Percentiles rank a stretch among this genome's conserved stretches.
These are phyloP conservation scores for Phyllotis vaccarum DNA, from an alignment of 2,797 vertebrate genomes.

Conservation along the genomic window DNA sequence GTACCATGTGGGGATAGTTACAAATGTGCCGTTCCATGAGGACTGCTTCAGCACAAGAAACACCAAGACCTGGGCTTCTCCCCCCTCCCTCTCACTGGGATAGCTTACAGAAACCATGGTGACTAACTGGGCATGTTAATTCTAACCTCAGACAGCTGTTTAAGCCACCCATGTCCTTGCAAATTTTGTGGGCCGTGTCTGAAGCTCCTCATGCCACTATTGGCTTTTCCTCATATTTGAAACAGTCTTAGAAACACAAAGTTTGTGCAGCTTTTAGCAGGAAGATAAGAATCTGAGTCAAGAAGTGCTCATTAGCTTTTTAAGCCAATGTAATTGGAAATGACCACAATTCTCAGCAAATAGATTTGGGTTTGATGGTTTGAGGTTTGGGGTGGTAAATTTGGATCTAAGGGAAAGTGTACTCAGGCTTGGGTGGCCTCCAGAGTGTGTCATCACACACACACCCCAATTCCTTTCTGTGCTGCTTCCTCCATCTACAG, in stretches of 20 bases:
- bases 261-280: not conserved
- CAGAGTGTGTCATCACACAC: too few relatives aligned
- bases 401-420: not conserved
- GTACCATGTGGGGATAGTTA: not conserved
- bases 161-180: not conserved
- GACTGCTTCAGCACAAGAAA: not conserved
- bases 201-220: not conserved
- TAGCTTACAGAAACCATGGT: not conserved
- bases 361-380: not conserved
- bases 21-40: not conserved
- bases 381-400: not conserved
- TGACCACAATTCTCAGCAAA: conserved; percentile 9
- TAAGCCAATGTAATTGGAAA: conserved; percentile 47
- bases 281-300: not conserved
- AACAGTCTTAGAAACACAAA: not conserved
- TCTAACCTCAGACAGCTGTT: not conserved
- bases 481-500: not conserved
- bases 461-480: not conserved
- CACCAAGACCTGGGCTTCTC: not conserved
- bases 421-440: rapidly evolving
- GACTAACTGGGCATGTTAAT: not conserved
- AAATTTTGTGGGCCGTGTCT: not conserved
- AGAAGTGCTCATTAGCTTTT: not conserved
- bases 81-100: not conserved
- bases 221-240: not conserved